phyloP scores from a whole-genome alignment of 2,113 vertebrate species.

The Clarias gariepinus region DNA sequence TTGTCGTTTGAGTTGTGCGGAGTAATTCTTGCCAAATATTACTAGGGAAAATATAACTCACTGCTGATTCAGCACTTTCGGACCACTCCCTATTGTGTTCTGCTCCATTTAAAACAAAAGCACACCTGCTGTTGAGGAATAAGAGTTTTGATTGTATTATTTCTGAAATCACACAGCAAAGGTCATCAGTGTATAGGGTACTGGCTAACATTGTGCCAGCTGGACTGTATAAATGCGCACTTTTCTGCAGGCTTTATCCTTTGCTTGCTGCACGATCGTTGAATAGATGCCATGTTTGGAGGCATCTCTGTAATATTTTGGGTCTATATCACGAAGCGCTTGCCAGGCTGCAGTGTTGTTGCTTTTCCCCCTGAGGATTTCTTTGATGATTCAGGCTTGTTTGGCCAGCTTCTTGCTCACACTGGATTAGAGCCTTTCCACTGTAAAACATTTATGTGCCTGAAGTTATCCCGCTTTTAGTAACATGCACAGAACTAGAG shows the following conservation, averaged over 20 bases:
- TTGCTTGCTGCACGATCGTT: neutral
- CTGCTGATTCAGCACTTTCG: slow-evolving; percentile 34
- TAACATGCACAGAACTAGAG: neutral
- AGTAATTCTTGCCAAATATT: neutral
- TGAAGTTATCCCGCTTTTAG: slow-evolving; percentile 17
- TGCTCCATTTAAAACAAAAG: slow-evolving; percentile 35
- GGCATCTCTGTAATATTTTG: slow-evolving; percentile 29
- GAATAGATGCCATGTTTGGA: slow-evolving; percentile 22
- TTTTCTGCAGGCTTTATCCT: slow-evolving; percentile 1
- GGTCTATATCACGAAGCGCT: neutral
- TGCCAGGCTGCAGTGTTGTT: slow-evolving; percentile 38
- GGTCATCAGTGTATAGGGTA: slow-evolving; percentile 24
- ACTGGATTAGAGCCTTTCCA: slow-evolving; percentile 27
- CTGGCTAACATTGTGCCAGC: slow-evolving; percentile 6
- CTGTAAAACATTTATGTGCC: slow-evolving; percentile 29
- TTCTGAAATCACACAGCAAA: slow-evolving; percentile 38
- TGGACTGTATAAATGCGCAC: neutral
- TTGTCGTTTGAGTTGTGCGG: neutral
- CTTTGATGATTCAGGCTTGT: slow-evolving; percentile 39
- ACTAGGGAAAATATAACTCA: slow-evolving; percentile 9
- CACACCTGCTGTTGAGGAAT: slow-evolving; percentile 12
- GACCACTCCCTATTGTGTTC: slow-evolving; percentile 22
- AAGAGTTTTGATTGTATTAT: slow-evolving; percentile 36
- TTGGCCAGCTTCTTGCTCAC: slow-evolving; percentile 31
- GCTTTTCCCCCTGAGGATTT: slow-evolving; percentile 1